Conservation (phyloP, 2,888 invertebrate species). For the Luffia ferchaultella region DNA sequence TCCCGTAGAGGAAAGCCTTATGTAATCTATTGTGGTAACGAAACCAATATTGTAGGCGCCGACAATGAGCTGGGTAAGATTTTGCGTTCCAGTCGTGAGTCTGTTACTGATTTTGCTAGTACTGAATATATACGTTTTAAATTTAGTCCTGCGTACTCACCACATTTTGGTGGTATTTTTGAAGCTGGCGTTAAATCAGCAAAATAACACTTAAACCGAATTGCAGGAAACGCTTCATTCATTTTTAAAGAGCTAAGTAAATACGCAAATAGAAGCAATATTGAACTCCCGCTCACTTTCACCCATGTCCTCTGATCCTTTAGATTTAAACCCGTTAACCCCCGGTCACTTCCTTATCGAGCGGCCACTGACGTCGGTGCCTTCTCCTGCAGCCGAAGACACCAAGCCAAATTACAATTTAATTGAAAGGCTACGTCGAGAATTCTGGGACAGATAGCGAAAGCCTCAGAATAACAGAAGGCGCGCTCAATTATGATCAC, state of each 20-base stretch:
- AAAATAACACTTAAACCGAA: neutral
- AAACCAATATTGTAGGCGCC: conserved; percentile 2
- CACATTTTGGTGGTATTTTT: neutral
- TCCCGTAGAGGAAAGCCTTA: neutral
- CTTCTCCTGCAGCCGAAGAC: neutral
- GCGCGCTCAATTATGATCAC: no score
- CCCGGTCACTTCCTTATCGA: neutral
- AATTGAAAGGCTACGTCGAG: neutral
- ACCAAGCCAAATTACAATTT: neutral
- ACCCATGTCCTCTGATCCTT: neutral
- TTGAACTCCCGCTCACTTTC: neutral
- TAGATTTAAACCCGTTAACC: neutral
- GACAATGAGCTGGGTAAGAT: neutral
- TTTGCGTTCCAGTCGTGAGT: neutral
- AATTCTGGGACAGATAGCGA: neutral
- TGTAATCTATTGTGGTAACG: conserved; percentile 1
- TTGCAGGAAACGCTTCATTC: neutral
- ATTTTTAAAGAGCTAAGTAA: neutral
- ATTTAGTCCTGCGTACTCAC: neutral
- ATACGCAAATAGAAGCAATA: neutral
- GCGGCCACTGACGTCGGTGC: neutral
- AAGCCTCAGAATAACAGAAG: no score
- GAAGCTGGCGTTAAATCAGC: neutral
- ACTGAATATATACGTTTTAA: neutral
- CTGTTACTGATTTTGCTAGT: neutral